Conservation (phyloP, 2,797 vertebrate genomes). For the Leuciscus waleckii region DNA sequence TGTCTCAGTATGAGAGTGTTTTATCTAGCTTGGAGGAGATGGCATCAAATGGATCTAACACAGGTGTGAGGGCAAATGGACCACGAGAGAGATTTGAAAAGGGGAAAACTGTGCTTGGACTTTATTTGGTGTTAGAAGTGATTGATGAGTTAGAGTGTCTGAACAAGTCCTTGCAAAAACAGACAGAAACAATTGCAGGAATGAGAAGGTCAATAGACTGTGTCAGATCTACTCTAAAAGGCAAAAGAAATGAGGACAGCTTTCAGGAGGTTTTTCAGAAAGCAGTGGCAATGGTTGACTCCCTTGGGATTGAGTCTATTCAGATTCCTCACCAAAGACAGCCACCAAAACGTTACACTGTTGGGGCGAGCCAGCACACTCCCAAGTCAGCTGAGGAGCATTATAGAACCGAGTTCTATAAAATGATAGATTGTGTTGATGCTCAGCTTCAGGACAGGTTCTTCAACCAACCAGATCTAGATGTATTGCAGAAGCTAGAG, state of each 20-base stretch:
- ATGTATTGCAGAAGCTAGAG: conserved; percentile 33
- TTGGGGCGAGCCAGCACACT: no score
- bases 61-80: no score
- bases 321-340: conserved; percentile 56
- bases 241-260: conserved; percentile 34
- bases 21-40: no score
- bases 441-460: conserved; percentile 49
- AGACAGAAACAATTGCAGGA: no score
- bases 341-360: conserved; percentile 31
- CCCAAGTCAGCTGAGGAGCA: conserved; percentile 46
- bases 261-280: conserved; percentile 48
- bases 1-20: no score
- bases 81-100: no score
- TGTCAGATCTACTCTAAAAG: not conserved
- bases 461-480: conserved; percentile 42
- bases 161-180: no score
- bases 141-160: no score
- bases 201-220: no score
- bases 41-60: no score
- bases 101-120: no score
- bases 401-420: conserved; percentile 53
- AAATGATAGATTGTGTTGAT: conserved; percentile 44
- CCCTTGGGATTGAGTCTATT: conserved; percentile 54
- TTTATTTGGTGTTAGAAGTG: no score
- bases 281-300: conserved; percentile 49